Evolutionary conservation across 2,888 invertebrate species (phyloP).

Genomic region (Cetonia aurata): DNA sequence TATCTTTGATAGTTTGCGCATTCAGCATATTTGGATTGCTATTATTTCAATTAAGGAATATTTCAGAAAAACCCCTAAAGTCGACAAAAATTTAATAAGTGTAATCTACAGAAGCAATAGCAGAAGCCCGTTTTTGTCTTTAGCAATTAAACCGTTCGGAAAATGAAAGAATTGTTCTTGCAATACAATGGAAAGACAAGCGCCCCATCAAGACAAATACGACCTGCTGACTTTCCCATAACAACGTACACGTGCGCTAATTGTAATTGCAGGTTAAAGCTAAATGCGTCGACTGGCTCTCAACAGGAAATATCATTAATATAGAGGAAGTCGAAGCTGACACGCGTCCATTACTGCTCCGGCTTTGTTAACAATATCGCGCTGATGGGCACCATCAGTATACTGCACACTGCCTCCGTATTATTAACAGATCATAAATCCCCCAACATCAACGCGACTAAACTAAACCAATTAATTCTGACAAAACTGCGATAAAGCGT

Average conservation of each 20-base stretch:
- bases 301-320: constrained; percentile 49
- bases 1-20: too few species aligned
- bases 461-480: constrained; percentile 50
- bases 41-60: too few species aligned
- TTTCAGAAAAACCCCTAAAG: too few species aligned
- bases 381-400: neutral
- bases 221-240: constrained; percentile 24
- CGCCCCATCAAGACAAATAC: neutral
- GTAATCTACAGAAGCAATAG: too few species aligned
- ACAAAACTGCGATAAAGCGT: neutral
- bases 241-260: constrained; percentile 30
- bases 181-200: neutral
- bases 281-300: constrained; percentile 47
- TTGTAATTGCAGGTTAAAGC: constrained; percentile 50
- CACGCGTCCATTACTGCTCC: neutral
- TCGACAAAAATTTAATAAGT: too few species aligned
- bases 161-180: constrained; percentile 1
- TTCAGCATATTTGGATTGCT: too few species aligned
- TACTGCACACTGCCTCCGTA: constrained; percentile 20
- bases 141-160: constrained; percentile 11
- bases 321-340: constrained; percentile 47
- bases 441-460: constrained; percentile 42
- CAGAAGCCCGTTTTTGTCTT: neutral
- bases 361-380: constrained; percentile 21
- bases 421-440: constrained; percentile 46